phyloP scores from a whole-genome alignment of 2,797 vertebrate species.

The Hafferia zeledoni region DNA sequence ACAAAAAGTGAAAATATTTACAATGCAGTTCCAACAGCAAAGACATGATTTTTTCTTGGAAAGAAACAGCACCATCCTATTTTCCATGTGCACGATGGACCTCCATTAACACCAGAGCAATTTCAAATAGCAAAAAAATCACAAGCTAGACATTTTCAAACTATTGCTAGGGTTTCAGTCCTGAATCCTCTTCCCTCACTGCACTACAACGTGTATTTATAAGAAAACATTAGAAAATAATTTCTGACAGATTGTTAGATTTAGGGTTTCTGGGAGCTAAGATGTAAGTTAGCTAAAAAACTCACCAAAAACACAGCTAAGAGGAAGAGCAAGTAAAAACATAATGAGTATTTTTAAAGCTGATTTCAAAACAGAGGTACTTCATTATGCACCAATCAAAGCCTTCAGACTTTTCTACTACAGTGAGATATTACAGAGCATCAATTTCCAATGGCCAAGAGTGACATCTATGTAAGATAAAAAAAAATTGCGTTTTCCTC shows the following conservation, averaged over 20 bases:
- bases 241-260: not conserved
- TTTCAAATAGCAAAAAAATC: not conserved
- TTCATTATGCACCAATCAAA: not conserved
- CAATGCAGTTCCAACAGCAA: not conserved
- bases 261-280: not conserved
- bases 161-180: not conserved
- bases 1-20: not conserved
- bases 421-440: not conserved
- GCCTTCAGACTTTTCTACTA: not conserved
- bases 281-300: not conserved
- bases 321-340: not conserved
- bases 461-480: not conserved
- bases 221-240: not conserved
- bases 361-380: not conserved
- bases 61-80: not conserved
- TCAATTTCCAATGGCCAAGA: not conserved
- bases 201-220: not conserved
- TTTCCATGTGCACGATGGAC: not conserved
- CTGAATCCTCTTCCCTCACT: not conserved
- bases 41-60: not conserved
- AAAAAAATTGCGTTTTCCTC: not conserved
- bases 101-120: not conserved
- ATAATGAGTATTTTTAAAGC: not conserved
- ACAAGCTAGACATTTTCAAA: not conserved
- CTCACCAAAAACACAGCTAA: not conserved